Evolutionary conservation across 2,797 vertebrate species (phyloP), one percentile per base, ranked within the genome.

Genomic region (Xiphorhynchus erythropygius): DNA sequence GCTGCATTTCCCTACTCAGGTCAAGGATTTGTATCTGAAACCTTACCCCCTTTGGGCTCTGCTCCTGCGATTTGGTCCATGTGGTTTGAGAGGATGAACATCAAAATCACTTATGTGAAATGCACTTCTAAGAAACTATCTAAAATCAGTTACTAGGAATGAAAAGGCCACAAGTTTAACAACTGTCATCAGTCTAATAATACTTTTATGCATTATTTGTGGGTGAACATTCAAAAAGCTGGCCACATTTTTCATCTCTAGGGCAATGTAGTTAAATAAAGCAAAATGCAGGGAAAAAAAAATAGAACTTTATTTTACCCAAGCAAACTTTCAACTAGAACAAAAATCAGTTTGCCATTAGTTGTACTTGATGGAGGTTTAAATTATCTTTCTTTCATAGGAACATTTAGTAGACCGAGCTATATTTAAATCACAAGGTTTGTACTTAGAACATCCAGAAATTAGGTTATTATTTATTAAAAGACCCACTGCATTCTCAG

Each of bases 381-480:
- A 84, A 68, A 81, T 87, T 77, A 53, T 60, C 35, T 90, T 70
- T 50, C 42, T 73, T 88, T 90, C 59, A 30, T 16, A 50, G 56
- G 65, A 87, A 70, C 68, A 44, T 64, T 89, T 44, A 90, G 52
- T 75, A 91, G 83, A 84, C 24, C 32, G 46, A 90, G 59, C 44
- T 79, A 12, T 76, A 74, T 89, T 94, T 93, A 87, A 91, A 85
- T 90, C 7, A 0, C 41, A 49, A 78, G 50, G 37, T 74, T 95
- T 80, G 56, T 82, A 71, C 80, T 91, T 62, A 57, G 70, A 91
- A 62, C 39, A 84, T 64, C 32, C 41, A 94, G 86, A 93, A 96
- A 96, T 91, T 60, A 74, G 57, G 73, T 94, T 93, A 77, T 83
- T 90, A 77, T 87, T 96, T 87, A 91, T 93, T 89, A 68, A 95